These are phyloP conservation scores for Kryptolebias marmoratus DNA, from an alignment of 2,113 vertebrate species.

Conservation along the genomic window DNA sequence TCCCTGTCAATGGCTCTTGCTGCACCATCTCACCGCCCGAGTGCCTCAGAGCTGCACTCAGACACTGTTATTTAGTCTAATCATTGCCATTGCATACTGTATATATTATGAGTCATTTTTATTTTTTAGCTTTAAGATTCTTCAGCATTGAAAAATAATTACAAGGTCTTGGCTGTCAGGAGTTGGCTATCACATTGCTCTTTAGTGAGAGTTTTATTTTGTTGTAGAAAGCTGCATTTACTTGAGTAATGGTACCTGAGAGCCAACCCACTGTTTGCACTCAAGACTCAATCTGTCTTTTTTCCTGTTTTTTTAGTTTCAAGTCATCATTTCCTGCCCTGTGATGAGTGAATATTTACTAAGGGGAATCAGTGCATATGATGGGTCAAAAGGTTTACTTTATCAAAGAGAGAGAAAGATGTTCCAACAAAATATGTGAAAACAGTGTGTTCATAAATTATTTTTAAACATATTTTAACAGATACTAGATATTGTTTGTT, in stretches of 20 bases:
- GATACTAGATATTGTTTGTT: no score
- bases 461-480: no score
- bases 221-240: constrained; percentile 39
- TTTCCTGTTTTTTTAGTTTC: constrained; percentile 4
- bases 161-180: constrained; percentile 26
- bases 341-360: constrained; percentile 8
- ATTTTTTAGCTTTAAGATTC: constrained; percentile 16
- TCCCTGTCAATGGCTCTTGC: constrained; percentile 15
- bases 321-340: constrained; percentile 4
- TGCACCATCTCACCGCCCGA: constrained; percentile 33
- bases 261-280: background rate
- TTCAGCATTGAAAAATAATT: constrained; percentile 49
- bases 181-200: constrained; percentile 18
- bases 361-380: background rate
- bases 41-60: constrained; percentile 30
- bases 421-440: no score
- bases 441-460: no score
- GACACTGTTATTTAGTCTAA: constrained; percentile 47
- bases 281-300: background rate
- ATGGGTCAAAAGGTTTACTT: constrained; percentile 5
- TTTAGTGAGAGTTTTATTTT: constrained; percentile 40
- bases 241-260: constrained; percentile 43
- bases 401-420: background rate
- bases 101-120: constrained; percentile 18
- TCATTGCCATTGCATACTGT: constrained; percentile 27